phyloP scores from a whole-genome alignment of 2,113 vertebrate species.

The Chaetodon trifascialis region DNA sequence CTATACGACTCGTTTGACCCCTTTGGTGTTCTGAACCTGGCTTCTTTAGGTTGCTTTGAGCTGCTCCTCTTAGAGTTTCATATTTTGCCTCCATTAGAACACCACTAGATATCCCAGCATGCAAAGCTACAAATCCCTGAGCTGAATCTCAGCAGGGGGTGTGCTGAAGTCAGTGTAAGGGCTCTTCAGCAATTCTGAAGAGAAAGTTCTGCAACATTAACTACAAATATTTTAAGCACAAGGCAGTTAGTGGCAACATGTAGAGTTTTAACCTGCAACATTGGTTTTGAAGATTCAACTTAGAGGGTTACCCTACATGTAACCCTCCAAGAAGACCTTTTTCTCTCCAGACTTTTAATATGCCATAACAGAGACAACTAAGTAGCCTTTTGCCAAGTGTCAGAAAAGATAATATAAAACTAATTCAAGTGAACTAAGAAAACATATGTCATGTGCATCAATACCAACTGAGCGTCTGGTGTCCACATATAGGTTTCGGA shows the following conservation, averaged over 20 bases:
- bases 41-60: neutral
- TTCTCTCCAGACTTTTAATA: neutral
- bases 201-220: neutral
- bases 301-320: too few species aligned
- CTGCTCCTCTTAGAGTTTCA: neutral
- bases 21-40: neutral
- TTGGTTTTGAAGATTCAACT: neutral
- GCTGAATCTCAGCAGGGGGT: constrained; percentile 23
- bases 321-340: neutral
- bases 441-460: too few species aligned
- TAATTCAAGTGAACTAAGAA: too few species aligned
- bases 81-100: constrained; percentile 6
- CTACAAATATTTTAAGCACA: constrained; percentile 4
- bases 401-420: too few species aligned
- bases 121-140: constrained; percentile 22
- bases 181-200: constrained; percentile 5
- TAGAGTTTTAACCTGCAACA: neutral
- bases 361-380: too few species aligned
- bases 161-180: neutral
- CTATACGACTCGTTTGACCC: neutral
- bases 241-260: constrained; percentile 12
- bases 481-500: too few species aligned
- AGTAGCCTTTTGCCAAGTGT: too few species aligned
- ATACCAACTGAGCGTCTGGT: too few species aligned
- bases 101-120: neutral